Conservation (phyloP, 2,113 vertebrate species). For the Hystrix brachyura region DNA sequence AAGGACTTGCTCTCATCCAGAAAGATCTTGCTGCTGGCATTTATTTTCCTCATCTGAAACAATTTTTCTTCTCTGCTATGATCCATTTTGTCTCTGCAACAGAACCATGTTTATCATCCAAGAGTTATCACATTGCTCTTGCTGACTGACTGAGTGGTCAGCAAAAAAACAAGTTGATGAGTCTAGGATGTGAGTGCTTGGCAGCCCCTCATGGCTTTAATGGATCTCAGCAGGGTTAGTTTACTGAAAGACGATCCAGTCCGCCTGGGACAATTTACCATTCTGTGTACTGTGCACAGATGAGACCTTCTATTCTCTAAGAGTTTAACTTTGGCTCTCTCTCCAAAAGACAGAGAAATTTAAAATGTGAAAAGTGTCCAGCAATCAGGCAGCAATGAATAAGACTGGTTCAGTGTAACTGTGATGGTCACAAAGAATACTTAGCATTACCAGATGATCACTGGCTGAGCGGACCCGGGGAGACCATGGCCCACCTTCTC, state of each 20-base stretch:
- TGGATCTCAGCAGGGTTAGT: slow-evolving; percentile 77
- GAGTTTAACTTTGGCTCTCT: slow-evolving; percentile 64
- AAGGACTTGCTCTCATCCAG: slow-evolving; percentile 63
- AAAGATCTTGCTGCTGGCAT: slow-evolving; percentile 66
- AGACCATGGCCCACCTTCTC: not conserved
- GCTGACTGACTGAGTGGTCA: slow-evolving; percentile 83
- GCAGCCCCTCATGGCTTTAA: slow-evolving; percentile 72
- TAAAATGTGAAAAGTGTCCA: slow-evolving; percentile 59
- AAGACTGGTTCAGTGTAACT: slow-evolving; percentile 5
- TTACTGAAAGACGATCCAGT: slow-evolving; percentile 77
- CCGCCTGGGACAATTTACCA: slow-evolving; percentile 58
- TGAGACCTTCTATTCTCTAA: slow-evolving; percentile 69
- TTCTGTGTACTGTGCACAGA: slow-evolving; percentile 41
- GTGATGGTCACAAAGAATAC: not conserved
- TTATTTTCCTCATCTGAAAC: slow-evolving; percentile 76
- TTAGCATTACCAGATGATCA: not conserved
- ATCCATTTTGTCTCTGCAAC: slow-evolving; percentile 78
- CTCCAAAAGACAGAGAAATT: slow-evolving; percentile 62
- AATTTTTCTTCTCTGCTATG: slow-evolving; percentile 70
- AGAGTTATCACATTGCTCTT: slow-evolving; percentile 72
- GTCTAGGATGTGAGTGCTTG: slow-evolving; percentile 72
- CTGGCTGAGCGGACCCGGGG: not conserved
- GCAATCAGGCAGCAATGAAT: slow-evolving; percentile 55
- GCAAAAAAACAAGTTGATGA: slow-evolving; percentile 82
- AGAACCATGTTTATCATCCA: slow-evolving; percentile 76